phyloP scores from a whole-genome alignment of 2,797 vertebrate genomes.

The Chelidonichthys spinosus region DNA sequence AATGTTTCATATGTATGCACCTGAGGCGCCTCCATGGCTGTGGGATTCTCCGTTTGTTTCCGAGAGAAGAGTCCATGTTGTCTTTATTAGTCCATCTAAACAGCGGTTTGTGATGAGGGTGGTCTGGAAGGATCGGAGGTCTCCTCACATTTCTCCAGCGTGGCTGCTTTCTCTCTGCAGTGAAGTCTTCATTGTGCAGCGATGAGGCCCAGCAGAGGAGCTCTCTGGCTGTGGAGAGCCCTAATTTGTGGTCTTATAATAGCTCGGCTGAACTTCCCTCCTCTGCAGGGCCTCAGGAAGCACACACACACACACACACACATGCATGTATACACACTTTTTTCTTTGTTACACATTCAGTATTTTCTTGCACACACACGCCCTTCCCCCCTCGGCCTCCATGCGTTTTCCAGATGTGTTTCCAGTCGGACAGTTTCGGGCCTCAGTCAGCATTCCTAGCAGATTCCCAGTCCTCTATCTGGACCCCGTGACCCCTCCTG shows the following conservation, averaged over 20 bases:
- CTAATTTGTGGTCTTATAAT: slow-evolving; percentile 75
- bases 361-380: slow-evolving; percentile 26
- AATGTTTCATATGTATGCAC: no score
- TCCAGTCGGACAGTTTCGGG: slow-evolving; percentile 36
- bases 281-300: slow-evolving; percentile 63
- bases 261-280: slow-evolving; percentile 66
- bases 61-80: background rate
- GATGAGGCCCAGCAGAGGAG: slow-evolving; percentile 52
- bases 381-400: slow-evolving; percentile 29
- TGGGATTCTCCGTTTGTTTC: no score
- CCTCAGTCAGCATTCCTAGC: slow-evolving; percentile 12
- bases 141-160: slow-evolving; percentile 22
- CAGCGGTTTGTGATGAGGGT: background rate
- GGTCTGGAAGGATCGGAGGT: background rate
- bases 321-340: slow-evolving; percentile 29
- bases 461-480: slow-evolving; percentile 28
- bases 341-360: slow-evolving; percentile 52
- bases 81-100: background rate
- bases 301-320: slow-evolving; percentile 43
- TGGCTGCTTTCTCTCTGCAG: slow-evolving; percentile 25
- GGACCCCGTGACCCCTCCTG: slow-evolving; percentile 15
- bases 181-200: slow-evolving; percentile 40
- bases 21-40: no score
- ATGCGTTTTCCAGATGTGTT: slow-evolving; percentile 73
- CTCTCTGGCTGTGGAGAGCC: slow-evolving; percentile 45